These are phyloP conservation scores for Nannospalax galili DNA, from an alignment of 2,113 vertebrate genomes.

Conservation along the genomic window DNA sequence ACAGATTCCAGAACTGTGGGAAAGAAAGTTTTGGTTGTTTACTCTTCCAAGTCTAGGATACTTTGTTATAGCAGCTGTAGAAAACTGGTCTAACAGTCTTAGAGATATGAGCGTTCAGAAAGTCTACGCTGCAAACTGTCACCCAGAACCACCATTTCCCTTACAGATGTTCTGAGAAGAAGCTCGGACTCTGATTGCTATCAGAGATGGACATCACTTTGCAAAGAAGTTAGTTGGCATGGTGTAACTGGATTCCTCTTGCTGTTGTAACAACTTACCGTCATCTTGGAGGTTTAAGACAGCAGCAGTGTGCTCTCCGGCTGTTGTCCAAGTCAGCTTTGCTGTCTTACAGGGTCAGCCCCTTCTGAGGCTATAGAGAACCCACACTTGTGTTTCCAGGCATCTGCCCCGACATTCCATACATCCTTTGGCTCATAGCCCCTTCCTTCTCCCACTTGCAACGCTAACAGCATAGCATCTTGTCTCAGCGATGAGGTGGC, in stretches of 20 bases:
- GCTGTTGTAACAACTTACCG: background rate
- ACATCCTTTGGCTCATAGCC: accelerated
- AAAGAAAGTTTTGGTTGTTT: background rate
- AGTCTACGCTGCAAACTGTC: background rate
- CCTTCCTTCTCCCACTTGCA: background rate
- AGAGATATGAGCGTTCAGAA: background rate
- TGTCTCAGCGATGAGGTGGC: accelerated
- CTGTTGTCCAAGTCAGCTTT: background rate
- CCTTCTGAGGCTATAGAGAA: accelerated
- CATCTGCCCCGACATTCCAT: too few species aligned
- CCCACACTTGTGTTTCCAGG: accelerated
- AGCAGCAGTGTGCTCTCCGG: background rate
- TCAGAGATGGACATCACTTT: background rate
- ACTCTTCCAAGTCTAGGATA: too few species aligned
- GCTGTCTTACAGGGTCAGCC: too few species aligned
- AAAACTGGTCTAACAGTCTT: background rate
- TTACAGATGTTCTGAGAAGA: background rate
- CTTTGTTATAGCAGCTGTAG: background rate
- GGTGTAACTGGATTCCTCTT: background rate
- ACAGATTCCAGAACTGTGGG: too few species aligned
- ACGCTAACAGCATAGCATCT: background rate
- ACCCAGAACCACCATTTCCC: background rate
- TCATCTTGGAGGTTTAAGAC: background rate
- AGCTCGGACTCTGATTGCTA: accelerated
- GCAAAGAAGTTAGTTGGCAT: background rate